Evolutionary conservation across 2,113 vertebrate genomes (phyloP).

Genomic region (Atrichornis clamosus): DNA sequence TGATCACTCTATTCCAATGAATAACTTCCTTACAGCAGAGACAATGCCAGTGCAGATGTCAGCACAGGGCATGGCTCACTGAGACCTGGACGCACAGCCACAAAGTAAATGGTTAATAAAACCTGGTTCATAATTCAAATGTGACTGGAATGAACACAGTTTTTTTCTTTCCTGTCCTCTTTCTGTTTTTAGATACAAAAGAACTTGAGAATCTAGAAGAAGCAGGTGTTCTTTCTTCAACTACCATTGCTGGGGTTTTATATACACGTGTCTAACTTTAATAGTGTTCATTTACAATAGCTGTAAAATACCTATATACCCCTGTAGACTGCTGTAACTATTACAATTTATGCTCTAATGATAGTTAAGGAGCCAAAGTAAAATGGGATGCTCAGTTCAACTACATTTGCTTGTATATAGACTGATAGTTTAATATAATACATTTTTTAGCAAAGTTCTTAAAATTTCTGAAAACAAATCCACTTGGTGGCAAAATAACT

Average conservation of each 20-base stretch:
- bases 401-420: constrained; percentile 57
- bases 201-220: constrained; percentile 32
- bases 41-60: background rate
- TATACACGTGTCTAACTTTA: constrained; percentile 66
- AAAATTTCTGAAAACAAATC: background rate
- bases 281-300: constrained; percentile 70
- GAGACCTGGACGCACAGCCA: background rate
- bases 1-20: background rate
- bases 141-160: background rate
- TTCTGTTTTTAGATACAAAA: constrained; percentile 49
- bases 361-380: constrained; percentile 60
- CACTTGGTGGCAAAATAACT: constrained; percentile 1
- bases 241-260: constrained; percentile 68
- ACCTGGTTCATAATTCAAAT: background rate
- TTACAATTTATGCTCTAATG: constrained; percentile 75
- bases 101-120: background rate
- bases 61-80: background rate
- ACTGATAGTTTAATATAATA: constrained; percentile 44
- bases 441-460: constrained; percentile 49
- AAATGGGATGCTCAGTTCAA: constrained; percentile 57
- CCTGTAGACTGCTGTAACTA: constrained; percentile 51
- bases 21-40: background rate
- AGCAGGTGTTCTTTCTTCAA: constrained; percentile 63
- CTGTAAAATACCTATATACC: constrained; percentile 67
- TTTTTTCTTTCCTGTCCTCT: background rate